These are phyloP conservation scores for Drosophila aldrichi DNA, from an alignment of 2,888 invertebrate genomes.

Conservation along the genomic window DNA sequence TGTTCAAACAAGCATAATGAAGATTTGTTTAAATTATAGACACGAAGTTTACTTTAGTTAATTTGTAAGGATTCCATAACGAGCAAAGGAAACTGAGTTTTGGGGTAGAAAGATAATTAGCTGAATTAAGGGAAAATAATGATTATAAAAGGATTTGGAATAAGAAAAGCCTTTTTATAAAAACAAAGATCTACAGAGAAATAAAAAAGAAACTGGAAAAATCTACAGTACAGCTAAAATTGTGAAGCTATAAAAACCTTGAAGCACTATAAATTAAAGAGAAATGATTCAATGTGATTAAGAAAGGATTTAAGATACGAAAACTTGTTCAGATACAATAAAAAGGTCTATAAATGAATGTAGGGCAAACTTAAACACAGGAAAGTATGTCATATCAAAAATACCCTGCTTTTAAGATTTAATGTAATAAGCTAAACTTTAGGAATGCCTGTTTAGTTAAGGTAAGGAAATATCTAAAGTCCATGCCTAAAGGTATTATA, in stretches of 20 bases:
- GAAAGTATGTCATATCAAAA: not conserved
- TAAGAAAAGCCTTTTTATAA: not conserved
- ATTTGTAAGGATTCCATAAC: slow-evolving; percentile 28
- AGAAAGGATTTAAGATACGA: not conserved
- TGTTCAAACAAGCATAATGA: slow-evolving; percentile 15
- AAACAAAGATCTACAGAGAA: too few species aligned
- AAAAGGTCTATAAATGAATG: not conserved
- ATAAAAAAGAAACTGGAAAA: not conserved
- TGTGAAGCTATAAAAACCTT: not conserved
- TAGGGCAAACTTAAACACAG: not conserved
- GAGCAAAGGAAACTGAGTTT: not conserved
- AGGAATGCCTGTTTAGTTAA: not conserved
- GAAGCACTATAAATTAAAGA: too few species aligned
- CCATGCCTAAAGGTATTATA: slow-evolving; percentile 25
- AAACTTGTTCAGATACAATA: not conserved
- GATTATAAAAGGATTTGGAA: not conserved
- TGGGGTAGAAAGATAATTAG: not conserved
- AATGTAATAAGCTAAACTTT: not conserved
- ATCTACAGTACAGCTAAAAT: not conserved
- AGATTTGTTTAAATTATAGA: slow-evolving; percentile 12
- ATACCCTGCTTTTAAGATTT: not conserved
- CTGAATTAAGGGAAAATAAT: not conserved
- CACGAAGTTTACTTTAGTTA: slow-evolving; percentile 14
- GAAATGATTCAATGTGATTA: not conserved
- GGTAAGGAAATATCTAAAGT: slow-evolving; percentile 29